Conservation (phyloP, 2,113 vertebrate genomes). For the Solea solea region DNA sequence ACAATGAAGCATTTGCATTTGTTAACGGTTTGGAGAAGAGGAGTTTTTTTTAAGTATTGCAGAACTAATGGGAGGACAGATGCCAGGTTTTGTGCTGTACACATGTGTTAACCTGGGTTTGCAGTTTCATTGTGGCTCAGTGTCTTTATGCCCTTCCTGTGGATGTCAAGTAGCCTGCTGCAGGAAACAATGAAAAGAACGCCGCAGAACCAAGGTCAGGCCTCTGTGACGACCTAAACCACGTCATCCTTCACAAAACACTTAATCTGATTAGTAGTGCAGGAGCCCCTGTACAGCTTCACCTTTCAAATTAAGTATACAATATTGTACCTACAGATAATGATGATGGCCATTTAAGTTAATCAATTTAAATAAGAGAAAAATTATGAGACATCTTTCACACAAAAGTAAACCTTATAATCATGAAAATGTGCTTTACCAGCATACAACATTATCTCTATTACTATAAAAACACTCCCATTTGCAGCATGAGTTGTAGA, state of each 20-base stretch:
- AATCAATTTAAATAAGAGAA: too few relatives aligned
- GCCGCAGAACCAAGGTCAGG: constrained; percentile 45
- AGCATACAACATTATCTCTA: too few relatives aligned
- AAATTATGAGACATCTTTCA: too few relatives aligned
- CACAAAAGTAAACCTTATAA: too few relatives aligned
- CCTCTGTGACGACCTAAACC: constrained; percentile 28
- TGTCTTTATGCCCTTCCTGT: constrained; percentile 1
- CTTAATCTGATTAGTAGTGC: constrained; percentile 52
- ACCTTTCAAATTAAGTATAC: neutral
- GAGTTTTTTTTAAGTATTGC: neutral
- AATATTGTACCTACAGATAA: neutral
- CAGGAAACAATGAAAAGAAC: constrained; percentile 30
- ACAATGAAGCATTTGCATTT: neutral
- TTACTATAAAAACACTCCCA: too few relatives aligned
- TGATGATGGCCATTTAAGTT: too few relatives aligned
- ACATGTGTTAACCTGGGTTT: constrained; percentile 1
- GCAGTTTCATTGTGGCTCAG: constrained; percentile 6
- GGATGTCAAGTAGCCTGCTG: constrained; percentile 5
- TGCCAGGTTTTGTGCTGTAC: neutral
- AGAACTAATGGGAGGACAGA: constrained; percentile 12
- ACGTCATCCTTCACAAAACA: constrained; percentile 43
- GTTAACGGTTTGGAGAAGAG: neutral
- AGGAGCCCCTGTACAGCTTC: neutral
- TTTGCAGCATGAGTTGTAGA: too few relatives aligned
- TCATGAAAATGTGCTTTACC: too few relatives aligned